These are phyloP conservation scores for Vombatus ursinus DNA, from an alignment of 2,113 vertebrate genomes.

Conservation along the genomic window DNA sequence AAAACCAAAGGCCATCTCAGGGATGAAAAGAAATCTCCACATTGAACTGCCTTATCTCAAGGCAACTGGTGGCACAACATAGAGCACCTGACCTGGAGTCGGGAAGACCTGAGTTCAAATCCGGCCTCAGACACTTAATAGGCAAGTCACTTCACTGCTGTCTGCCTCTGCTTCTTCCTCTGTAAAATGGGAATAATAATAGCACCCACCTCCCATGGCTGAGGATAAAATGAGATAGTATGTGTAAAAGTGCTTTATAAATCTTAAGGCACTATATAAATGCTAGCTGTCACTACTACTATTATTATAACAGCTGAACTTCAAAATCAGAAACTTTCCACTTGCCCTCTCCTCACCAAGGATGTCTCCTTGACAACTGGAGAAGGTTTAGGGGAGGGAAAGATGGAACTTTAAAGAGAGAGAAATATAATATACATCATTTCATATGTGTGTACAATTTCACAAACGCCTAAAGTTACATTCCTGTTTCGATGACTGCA, in stretches of 20 bases:
- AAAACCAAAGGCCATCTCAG: not conserved
- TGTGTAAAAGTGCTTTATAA: not conserved
- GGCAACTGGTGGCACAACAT: not conserved
- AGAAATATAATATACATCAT: not conserved
- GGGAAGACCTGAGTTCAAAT: not conserved
- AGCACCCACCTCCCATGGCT: not conserved
- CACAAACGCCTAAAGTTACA: conserved; percentile 31
- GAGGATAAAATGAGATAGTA: not conserved
- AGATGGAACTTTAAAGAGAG: not conserved
- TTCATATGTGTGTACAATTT: conserved; percentile 34
- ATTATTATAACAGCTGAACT: conserved; percentile 50
- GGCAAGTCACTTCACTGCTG: not conserved
- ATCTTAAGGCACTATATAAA: not conserved
- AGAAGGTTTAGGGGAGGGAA: conserved; percentile 10
- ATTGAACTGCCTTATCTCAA: not conserved
- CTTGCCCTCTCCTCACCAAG: conserved; percentile 31
- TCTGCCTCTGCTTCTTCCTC: not conserved
- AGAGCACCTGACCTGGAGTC: not conserved
- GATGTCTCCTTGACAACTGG: conserved; percentile 45
- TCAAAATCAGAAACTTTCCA: conserved; percentile 69
- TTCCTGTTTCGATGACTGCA: not conserved
- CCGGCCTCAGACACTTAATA: not conserved
- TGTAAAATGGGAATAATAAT: not conserved
- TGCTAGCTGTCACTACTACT: not conserved
- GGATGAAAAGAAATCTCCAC: not conserved